Base-by-base conservation (phyloP, 2,113 vertebrate genomes). In the Prietella phreatophila region DNA sequence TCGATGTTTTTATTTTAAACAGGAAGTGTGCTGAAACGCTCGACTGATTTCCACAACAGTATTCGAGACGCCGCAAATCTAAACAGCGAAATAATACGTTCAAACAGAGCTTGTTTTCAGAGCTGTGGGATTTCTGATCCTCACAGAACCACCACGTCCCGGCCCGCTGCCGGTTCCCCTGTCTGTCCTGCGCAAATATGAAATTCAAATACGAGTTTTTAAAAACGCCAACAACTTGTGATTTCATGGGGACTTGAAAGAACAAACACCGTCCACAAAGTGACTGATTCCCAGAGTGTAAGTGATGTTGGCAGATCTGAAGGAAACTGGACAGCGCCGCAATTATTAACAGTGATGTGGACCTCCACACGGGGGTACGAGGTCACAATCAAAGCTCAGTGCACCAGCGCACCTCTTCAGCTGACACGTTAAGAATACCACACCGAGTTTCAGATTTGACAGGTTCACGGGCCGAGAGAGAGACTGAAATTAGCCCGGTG, bases 311-410 rank as follows among this genome's bases (percentile, higher is more conserved):
- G 79, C 88, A n/a, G 79, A 33, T 30, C 81, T 25, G 58, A 55
- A 36, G n/a, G 20, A 25, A 78, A 27, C 71, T 86, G 60, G 58
- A 63, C 25, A 65, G 27, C 50, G 65, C 80, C 8, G 36, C 25
- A 63, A 81, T 83, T 75, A 86, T 83, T 86, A 83, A 71, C 50
- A 58, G 73, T 83, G 80, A 89, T 58, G 88, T 47, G 60, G 56
- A 39, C 36, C 42, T 83, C 53, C 85, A 86, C 14, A 11, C 6
- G 58, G 78, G 80, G 85, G 61, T 25, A 39, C 39, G 80, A 67
- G 88, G 88, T 85, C 65, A 75, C 65, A 67, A 63, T 76, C 79
- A 83, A 73, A 85, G 88, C 30, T 36, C 33, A 15, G 22, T 33
- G 39, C 84, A 63, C 65, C 42, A 30, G 19, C 30, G 0, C 25